phyloP scores from a whole-genome alignment of 2,113 vertebrate species.

The Callorhinus ursinus region DNA sequence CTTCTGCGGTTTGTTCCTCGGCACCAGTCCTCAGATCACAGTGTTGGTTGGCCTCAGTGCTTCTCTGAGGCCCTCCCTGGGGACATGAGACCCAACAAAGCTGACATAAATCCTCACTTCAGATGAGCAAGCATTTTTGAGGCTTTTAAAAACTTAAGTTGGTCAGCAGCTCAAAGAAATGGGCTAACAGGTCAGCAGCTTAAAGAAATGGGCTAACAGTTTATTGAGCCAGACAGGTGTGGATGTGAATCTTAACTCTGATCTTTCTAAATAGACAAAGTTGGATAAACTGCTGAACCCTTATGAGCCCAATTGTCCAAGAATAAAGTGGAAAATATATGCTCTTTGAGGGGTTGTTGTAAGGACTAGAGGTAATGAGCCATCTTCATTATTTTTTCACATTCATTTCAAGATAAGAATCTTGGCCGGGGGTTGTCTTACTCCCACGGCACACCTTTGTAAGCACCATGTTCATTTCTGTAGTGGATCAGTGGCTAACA shows the following conservation, averaged over 20 bases:
- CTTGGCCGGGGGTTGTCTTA: neutral
- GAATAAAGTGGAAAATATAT: neutral
- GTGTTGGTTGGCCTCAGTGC: neutral
- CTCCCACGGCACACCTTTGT: neutral
- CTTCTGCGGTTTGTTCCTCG: neutral
- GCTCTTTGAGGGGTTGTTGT: neutral
- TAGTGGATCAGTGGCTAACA: neutral
- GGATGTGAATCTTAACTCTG: conserved; percentile 7
- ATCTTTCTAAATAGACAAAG: neutral
- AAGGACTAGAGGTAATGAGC: neutral
- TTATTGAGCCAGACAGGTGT: neutral
- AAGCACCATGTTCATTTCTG: neutral
- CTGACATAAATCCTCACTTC: neutral
- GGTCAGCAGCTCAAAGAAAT: neutral
- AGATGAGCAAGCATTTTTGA: neutral
- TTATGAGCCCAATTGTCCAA: neutral
- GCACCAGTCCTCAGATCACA: neutral
- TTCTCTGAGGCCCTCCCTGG: neutral
- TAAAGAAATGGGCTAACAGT: neutral
- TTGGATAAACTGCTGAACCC: neutral
- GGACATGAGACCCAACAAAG: neutral
- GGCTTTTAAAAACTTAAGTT: conserved; percentile 6
- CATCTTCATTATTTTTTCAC: neutral
- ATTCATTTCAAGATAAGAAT: neutral
- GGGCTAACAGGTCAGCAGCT: neutral